Base-by-base conservation (phyloP, 2,888 invertebrate species). In the Saturnia pavonia region DNA sequence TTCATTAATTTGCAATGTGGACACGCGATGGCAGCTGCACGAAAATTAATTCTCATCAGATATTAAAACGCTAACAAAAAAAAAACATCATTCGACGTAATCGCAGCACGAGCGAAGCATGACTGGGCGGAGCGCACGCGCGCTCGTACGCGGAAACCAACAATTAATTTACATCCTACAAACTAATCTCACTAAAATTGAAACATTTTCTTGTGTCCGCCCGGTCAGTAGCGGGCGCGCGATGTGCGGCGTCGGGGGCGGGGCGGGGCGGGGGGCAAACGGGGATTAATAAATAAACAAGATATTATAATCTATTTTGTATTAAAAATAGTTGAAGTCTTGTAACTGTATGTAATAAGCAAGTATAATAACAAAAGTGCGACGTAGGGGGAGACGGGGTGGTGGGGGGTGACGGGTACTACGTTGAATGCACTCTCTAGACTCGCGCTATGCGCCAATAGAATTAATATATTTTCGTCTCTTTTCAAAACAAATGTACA, bases 131-230 rank as follows among this genome's bases (percentile, higher is more conserved):
- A 43, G 43, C 43, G 43, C 43, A 19, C 27, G 27, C 27, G 69
- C 42, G 65, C 48, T 48, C 51, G 65, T 69, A 45, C 65, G 66
- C 65, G 66, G 51, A 65, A 69, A 66, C 48, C 57, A 69, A 69
- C 69, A n/a, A n/a, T n/a, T 40, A 69, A 69, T 51, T 66, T 78
- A 79, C 74, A 78, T 74, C 73, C 75, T 77, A 78, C 27, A 80
- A 69, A 68, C 80, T 85, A 85, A 78, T 85, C 85, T 86, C 86
- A 86, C 86, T 85, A 80, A 81, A 83, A 80, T n/a, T 78, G 84
- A 82, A 81, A 78, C 85, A 82, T 82, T 84, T 79, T 76, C 85
- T 82, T 82, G 84, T 78, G 83, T 79, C 74, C 82, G 82, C n/a
- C n/a, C n/a, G n/a, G n/a, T n/a, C n/a, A n/a, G n/a, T n/a, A n/a